Evolutionary conservation across 2,888 invertebrate species (phyloP).

Genomic region (Ophion slaviceki): DNA sequence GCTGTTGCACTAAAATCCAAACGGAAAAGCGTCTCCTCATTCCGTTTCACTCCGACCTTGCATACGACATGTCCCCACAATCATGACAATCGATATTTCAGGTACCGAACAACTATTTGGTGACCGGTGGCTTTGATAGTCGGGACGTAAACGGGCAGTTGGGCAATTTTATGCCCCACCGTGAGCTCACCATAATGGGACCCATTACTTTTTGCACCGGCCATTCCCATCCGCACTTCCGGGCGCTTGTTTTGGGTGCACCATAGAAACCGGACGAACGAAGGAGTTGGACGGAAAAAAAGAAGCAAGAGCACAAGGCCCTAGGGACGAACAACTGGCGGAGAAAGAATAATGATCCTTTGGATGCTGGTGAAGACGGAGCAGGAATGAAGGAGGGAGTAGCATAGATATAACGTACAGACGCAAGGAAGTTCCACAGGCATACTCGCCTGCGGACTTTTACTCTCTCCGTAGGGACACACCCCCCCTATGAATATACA

Average conservation of each 20-base stretch:
- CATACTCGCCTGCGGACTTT: conserved; percentile 55
- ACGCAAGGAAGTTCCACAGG: conserved; percentile 54
- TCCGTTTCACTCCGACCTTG: background rate
- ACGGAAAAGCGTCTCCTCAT: background rate
- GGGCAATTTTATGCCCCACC: background rate
- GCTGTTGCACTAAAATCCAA: no score
- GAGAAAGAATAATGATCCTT: conserved; percentile 63
- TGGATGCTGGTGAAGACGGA: conserved; percentile 48
- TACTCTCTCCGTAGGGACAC: conserved; percentile 50
- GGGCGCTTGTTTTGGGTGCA: background rate
- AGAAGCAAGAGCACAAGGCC: conserved; percentile 57
- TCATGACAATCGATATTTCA: no score
- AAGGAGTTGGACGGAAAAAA: conserved; percentile 37
- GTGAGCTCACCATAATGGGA: background rate
- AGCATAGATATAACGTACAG: conserved; percentile 39
- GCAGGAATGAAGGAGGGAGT: conserved; percentile 14
- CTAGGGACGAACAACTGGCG: conserved; percentile 61
- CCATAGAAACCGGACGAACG: conserved; percentile 35
- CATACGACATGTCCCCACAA: no score
- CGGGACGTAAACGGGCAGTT: background rate
- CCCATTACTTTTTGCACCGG: background rate
- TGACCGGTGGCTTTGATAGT: no score
- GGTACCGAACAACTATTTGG: no score
- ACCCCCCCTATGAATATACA: conserved; percentile 72
- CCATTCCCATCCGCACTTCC: background rate